Evolutionary conservation across 2,888 invertebrate species (phyloP).

Genomic region (Pteria penguin): DNA sequence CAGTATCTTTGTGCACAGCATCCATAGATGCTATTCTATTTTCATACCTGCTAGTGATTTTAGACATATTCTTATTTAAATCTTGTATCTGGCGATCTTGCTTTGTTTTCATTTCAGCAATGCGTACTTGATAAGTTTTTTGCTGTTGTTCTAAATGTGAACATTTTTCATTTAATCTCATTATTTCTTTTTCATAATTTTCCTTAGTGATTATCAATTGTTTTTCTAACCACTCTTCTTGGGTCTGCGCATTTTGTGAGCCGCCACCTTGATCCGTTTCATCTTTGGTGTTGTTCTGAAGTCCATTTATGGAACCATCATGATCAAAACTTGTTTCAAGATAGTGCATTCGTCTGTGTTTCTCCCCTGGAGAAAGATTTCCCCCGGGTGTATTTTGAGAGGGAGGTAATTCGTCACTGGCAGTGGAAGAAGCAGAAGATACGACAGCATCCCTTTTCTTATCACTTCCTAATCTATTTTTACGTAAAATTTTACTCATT

Average conservation of each 20-base stretch:
- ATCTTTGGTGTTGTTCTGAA: not conserved
- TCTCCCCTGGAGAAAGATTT: too few relatives aligned
- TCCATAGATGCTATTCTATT: conserved; percentile 63
- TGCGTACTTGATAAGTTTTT: not conserved
- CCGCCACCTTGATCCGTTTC: not conserved
- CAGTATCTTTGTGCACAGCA: conserved; percentile 50
- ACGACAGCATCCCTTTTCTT: not conserved
- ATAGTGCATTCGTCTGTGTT: not conserved
- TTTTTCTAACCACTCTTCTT: not conserved
- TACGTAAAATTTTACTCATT: not conserved
- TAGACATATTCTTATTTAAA: conserved; percentile 47
- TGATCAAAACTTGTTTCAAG: not conserved
- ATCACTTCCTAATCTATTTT: not conserved
- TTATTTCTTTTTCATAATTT: not conserved
- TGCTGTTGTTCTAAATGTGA: not conserved
- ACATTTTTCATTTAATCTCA: not conserved
- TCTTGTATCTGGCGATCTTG: conserved; percentile 41
- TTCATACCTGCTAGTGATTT: conserved; percentile 59
- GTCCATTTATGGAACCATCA: not conserved
- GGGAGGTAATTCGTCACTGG: not conserved
- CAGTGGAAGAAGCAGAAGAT: not conserved
- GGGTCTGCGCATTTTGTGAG: not conserved
- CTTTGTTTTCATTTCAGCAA: not conserved
- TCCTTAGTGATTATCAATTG: not conserved
- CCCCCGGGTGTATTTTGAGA: not conserved